Percentiles rank a stretch among this genome's conserved stretches.
Evolutionary conservation across 2,113 vertebrate species (phyloP).

Genomic region (Formicarius rufipectus): DNA sequence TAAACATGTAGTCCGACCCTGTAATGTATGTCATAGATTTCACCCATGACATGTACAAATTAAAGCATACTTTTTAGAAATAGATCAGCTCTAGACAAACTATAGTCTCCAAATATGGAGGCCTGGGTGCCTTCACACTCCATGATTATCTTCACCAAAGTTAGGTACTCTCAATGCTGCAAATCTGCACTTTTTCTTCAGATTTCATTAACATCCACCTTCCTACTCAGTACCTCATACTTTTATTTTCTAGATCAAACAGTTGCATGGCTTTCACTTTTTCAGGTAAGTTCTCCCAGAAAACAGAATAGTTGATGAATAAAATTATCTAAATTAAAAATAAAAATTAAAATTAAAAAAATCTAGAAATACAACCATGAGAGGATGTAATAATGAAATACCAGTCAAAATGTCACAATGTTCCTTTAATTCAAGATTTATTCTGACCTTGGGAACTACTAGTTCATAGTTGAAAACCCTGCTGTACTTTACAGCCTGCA

Average conservation of each 20-base stretch:
- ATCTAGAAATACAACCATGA: neutral
- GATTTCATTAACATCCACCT: neutral
- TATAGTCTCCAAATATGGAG: neutral
- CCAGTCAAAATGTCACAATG: neutral
- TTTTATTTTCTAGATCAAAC: neutral
- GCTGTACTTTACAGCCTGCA: slow-evolving; percentile 37
- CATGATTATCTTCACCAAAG: neutral
- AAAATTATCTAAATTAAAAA: neutral
- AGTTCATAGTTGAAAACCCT: slow-evolving; percentile 36
- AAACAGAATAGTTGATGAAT: neutral
- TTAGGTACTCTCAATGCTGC: neutral
- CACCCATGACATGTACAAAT: neutral
- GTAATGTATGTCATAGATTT: neutral
- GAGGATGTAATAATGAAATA: neutral
- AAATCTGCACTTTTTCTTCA: neutral
- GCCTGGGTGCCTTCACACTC: neutral
- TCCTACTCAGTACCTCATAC: neutral
- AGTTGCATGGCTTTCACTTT: neutral
- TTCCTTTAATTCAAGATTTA: slow-evolving; percentile 17
- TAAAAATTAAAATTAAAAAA: neutral
- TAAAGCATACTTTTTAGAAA: neutral
- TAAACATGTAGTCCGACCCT: neutral
- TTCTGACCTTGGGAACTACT: slow-evolving; percentile 34
- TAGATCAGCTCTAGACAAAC: neutral
- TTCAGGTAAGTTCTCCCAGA: neutral